Evolutionary conservation across 2,113 vertebrate genomes (phyloP).

Genomic region (Lichenostomus cassidix): DNA sequence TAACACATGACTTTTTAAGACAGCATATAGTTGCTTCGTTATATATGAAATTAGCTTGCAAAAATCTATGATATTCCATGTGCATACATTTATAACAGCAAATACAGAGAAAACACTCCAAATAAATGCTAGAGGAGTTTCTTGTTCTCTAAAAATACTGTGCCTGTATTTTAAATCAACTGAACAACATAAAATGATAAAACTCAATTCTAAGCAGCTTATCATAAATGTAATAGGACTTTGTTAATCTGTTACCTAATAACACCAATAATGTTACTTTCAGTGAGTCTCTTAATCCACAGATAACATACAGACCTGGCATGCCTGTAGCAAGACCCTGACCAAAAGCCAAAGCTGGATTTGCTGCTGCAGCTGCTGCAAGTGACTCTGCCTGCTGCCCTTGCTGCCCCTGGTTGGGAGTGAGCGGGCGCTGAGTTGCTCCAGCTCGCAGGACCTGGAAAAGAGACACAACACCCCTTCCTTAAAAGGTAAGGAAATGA

Average conservation of each 20-base stretch:
- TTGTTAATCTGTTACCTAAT: background rate
- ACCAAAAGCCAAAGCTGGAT: conserved; percentile 91
- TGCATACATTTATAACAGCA: background rate
- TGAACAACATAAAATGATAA: background rate
- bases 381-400: conserved; percentile 92
- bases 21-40: background rate
- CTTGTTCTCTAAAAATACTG: background rate
- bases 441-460: conserved; percentile 91
- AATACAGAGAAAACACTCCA: background rate
- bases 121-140: background rate
- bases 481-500: conserved; percentile 24
- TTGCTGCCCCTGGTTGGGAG: conserved; percentile 91
- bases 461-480: background rate
- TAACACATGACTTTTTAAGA: background rate
- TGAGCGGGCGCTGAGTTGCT: conserved; percentile 90
- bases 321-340: conserved; percentile 89
- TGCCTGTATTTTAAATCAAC: background rate
- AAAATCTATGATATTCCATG: background rate
- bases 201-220: background rate
- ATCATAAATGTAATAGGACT: background rate
- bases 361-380: conserved; percentile 87
- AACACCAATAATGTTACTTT: background rate
- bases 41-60: background rate
- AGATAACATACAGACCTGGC: conserved; percentile 79
- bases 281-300: background rate